Evolutionary conservation across 2,888 invertebrate genomes (phyloP).

Genomic region (Tuta absoluta): DNA sequence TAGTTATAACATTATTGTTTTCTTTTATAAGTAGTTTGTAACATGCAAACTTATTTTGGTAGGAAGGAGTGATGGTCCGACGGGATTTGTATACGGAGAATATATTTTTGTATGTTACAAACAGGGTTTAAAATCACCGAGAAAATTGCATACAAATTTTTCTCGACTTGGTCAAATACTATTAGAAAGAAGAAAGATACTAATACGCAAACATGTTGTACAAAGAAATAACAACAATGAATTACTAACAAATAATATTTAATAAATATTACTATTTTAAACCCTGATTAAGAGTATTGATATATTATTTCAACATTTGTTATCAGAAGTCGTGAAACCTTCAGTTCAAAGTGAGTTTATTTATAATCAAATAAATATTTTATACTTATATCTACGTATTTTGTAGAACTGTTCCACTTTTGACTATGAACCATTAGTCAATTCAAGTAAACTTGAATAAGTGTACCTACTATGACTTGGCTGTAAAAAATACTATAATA

Average conservation of each 20-base stretch:
- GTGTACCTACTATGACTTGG: not conserved
- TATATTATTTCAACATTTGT: not conserved
- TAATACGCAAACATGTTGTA: too few relatives aligned
- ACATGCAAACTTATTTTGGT: constrained; percentile 14
- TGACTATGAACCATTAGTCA: constrained; percentile 34
- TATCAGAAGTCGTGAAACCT: not conserved
- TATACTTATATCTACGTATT: constrained; percentile 40
- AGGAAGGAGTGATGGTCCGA: not conserved
- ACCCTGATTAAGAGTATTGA: not conserved
- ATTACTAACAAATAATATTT: too few relatives aligned
- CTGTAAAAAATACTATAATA: not conserved
- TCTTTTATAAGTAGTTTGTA: constrained; percentile 18
- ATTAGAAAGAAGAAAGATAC: too few relatives aligned
- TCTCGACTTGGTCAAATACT: too few relatives aligned
- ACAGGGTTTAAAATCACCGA: not conserved
- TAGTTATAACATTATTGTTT: constrained; percentile 24
- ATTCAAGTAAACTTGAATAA: not conserved
- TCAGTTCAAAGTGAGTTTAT: constrained; percentile 20
- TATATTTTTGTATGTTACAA: constrained; percentile 22
- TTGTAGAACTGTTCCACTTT: constrained; percentile 48
- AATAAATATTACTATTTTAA: not conserved
- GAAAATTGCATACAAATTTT: too few relatives aligned
- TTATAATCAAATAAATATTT: constrained; percentile 31
- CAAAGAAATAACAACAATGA: too few relatives aligned
- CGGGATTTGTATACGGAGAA: constrained; percentile 16